Evolutionary conservation across 1,140 invertebrate species (phyloP).

Genomic region (Colletes latitarsis): DNA sequence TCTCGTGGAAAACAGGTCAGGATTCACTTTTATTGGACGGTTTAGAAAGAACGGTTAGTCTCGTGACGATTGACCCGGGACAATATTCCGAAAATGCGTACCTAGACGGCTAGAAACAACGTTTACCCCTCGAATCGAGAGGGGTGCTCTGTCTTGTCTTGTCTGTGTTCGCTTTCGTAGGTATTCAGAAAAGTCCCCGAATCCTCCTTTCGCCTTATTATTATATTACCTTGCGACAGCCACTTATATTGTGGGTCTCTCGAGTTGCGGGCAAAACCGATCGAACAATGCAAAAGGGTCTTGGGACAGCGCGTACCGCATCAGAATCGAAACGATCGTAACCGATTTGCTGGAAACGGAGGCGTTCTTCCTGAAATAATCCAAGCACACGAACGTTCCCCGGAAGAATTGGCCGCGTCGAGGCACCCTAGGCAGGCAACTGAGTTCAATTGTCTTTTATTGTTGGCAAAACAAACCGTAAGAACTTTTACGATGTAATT

Average conservation of each 20-base stretch:
- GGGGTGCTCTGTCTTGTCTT: not conserved
- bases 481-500: conserved; percentile 4
- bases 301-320: too few relatives aligned
- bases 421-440: too few relatives aligned
- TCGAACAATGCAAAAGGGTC: not conserved
- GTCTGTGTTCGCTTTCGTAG: too few relatives aligned
- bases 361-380: not conserved
- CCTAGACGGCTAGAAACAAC: not conserved
- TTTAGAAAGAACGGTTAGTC: conserved; percentile 20
- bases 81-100: conserved; percentile 17
- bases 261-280: not conserved
- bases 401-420: not conserved
- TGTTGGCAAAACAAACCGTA: conserved; percentile 56
- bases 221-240: not conserved
- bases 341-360: not conserved
- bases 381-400: not conserved
- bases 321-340: not conserved
- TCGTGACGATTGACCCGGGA: not conserved
- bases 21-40: conserved; percentile 45
- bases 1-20: conserved; percentile 3
- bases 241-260: not conserved
- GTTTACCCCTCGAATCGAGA: not conserved
- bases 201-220: not conserved
- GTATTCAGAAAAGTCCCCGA: not conserved
- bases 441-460: conserved; percentile 40